phyloP scores from a whole-genome alignment of 1,140 invertebrate species.

The Saccostrea glomerata region DNA sequence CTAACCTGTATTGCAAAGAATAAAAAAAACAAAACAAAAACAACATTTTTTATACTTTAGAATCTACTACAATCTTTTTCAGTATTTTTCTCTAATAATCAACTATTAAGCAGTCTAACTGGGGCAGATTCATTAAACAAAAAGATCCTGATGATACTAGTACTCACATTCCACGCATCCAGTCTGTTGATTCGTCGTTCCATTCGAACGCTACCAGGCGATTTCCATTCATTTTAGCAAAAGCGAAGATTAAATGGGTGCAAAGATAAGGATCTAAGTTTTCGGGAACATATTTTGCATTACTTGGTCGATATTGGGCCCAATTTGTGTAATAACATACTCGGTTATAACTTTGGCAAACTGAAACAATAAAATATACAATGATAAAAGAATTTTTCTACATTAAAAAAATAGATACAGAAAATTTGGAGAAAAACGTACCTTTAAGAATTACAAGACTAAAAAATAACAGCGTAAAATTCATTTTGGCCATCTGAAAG shows the following conservation, averaged over 20 bases:
- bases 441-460: slow-evolving; percentile 24
- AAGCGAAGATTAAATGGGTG: slow-evolving; percentile 90
- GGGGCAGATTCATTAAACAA: too few species aligned
- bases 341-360: slow-evolving; percentile 33
- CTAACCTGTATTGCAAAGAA: too few species aligned
- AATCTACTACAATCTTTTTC: too few species aligned
- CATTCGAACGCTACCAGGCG: slow-evolving; percentile 72
- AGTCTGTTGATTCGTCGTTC: slow-evolving; percentile 75
- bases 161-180: slow-evolving; percentile 74
- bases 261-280: slow-evolving; percentile 87
- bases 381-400: background rate
- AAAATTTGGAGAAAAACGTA: background rate
- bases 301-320: slow-evolving; percentile 72
- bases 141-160: too few species aligned
- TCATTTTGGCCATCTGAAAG: slow-evolving; percentile 16
- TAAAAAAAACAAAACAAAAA: too few species aligned
- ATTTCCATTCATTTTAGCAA: slow-evolving; percentile 84
- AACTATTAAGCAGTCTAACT: too few species aligned
- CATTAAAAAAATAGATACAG: background rate
- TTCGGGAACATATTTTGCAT: slow-evolving; percentile 82
- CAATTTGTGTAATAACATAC: slow-evolving; percentile 78
- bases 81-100: too few species aligned
- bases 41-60: too few species aligned
- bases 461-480: background rate
- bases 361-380: background rate